Base-by-base conservation (phyloP, 2,113 vertebrate genomes). In the Tor tambroides region DNA sequence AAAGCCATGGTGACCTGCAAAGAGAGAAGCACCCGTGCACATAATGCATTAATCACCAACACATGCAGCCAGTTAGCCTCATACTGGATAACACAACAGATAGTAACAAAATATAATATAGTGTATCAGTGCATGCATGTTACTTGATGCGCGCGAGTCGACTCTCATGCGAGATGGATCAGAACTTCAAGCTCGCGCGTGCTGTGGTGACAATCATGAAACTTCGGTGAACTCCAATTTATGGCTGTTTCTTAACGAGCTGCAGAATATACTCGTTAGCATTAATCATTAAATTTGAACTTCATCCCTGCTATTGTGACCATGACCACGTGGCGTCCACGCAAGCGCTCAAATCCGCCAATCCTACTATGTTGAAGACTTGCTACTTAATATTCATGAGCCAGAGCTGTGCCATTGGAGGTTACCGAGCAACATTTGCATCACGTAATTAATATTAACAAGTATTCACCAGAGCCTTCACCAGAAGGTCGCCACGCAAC, bases 1-100 rank as follows among this genome's bases (percentile, higher is more conserved):
- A 91, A 88, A 43, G 83, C 51, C 76, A 88, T 92, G 12, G 85
- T 92, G 17, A 56, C 77, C 87, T 91, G 81, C 14, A 56, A 67
- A 77, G 21, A 49, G 69, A 56, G 21, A 4, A 59, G 46, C 30
- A 69, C 12, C 61, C 49, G 54, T 65, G 7, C 43, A 61, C 10
- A 76, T 32, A 17, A 30, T 35, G 65, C 28, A 46, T 56, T 26
- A 51, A 6, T 26, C n/a, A 2, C 9, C 5, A 43, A 38, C 2
- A 59, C 59, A 75, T 32, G 43, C 35, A 76, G 12, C n/a, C 38
- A 46, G 7, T 35, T 12, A 49, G 28, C 12, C 19, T 49, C 56
- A 41, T 30, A 0, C 11, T 35, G 49, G 7, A 35, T 38, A 78
- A 71, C 51, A 80, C 19, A 21, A 69, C 32, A 72, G 17, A 38